phyloP scores from a whole-genome alignment of 2,797 vertebrate genomes.

The Neosilurus mollespiculum region DNA sequence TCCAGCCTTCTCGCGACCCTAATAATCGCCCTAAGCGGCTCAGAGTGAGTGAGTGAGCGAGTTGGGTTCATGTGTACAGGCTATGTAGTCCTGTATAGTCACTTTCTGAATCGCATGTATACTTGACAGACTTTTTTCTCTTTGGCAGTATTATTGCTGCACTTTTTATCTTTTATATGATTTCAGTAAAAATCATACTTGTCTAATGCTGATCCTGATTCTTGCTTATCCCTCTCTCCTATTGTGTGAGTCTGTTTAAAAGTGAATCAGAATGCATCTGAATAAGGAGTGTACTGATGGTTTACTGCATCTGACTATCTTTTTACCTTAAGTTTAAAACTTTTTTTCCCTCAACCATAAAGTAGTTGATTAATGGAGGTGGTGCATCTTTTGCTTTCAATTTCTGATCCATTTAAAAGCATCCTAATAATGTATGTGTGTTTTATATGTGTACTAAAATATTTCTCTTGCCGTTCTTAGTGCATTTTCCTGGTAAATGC shows the following conservation, averaged over 20 bases:
- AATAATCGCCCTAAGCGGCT: no score
- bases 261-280: slow-evolving; percentile 47
- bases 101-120: background rate
- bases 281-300: background rate
- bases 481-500: slow-evolving; percentile 95
- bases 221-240: slow-evolving; percentile 34
- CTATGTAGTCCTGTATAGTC: background rate
- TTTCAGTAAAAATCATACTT: background rate
- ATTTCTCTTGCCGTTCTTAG: slow-evolving; percentile 64
- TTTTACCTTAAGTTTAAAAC: background rate
- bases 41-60: no score
- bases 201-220: background rate
- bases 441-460: slow-evolving; percentile 23
- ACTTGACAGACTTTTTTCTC: background rate
- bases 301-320: background rate
- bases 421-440: background rate
- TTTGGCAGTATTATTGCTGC: background rate
- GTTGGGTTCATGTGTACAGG: background rate
- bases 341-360: background rate
- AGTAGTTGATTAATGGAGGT: background rate
- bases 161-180: background rate
- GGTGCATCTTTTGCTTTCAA: background rate
- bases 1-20: no score
- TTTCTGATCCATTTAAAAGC: slow-evolving; percentile 53
- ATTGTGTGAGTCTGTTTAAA: slow-evolving; percentile 49